These are phyloP conservation scores for Laothoe populi DNA, from an alignment of 2,888 invertebrate genomes.

Conservation along the genomic window DNA sequence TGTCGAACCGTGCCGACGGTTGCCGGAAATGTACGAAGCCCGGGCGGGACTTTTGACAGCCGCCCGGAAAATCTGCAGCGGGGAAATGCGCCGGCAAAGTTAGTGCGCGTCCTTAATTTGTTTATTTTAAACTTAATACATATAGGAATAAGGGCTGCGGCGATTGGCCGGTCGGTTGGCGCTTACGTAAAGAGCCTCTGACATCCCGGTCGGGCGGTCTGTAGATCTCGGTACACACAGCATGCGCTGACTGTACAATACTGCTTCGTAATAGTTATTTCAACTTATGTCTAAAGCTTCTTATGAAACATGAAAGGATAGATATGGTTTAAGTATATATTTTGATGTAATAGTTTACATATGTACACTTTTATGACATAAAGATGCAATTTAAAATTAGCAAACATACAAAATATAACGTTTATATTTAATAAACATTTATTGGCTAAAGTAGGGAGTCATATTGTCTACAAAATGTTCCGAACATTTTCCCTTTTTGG, in stretches of 20 bases:
- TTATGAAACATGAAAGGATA: neutral
- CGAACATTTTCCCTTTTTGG: too few species aligned
- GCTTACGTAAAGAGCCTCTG: conserved; percentile 11
- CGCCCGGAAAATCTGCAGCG: conserved; percentile 74
- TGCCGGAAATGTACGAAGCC: conserved; percentile 67
- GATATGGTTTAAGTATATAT: too few species aligned
- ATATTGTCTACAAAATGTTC: too few species aligned
- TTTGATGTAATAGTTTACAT: neutral
- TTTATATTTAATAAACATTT: too few species aligned
- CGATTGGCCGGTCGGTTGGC: conserved; percentile 7
- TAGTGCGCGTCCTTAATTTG: conserved; percentile 36
- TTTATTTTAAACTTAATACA: conserved; percentile 43
- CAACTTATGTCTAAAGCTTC: conserved; percentile 8
- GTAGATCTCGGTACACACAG: conserved; percentile 19
- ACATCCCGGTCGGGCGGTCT: conserved; percentile 1
- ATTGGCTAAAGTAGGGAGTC: too few species aligned
- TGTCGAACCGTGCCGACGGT: conserved; percentile 64
- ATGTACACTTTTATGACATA: too few species aligned
- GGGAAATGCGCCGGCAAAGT: conserved; percentile 55
- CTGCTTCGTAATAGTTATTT: conserved; percentile 12
- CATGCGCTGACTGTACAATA: conserved; percentile 7
- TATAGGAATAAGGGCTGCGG: conserved; percentile 38
- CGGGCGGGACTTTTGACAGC: conserved; percentile 71
- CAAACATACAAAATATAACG: too few species aligned
- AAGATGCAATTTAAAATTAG: neutral